A percentile compares a stretch with the other conserved stretches of the same genome.
Conservation (phyloP, 2,797 vertebrate genomes). For the Sebastes minor region DNA sequence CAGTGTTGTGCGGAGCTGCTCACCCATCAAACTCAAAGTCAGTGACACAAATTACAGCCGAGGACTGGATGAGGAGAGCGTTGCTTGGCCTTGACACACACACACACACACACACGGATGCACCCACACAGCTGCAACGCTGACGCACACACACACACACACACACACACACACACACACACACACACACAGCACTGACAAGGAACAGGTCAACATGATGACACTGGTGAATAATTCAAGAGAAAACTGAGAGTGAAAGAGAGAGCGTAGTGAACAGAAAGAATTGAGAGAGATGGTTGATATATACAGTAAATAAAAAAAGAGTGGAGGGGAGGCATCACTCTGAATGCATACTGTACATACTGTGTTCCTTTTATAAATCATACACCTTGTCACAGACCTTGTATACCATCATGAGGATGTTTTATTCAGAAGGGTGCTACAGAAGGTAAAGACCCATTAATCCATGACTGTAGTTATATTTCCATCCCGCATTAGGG, state of each 20-base stretch:
- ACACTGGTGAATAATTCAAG: slow-evolving; percentile 87
- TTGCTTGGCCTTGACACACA: slow-evolving; percentile 71
- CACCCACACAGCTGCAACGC: slow-evolving; percentile 48
- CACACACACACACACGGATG: slow-evolving; percentile 48
- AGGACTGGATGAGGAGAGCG: slow-evolving; percentile 80
- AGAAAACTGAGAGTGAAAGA: slow-evolving; percentile 75
- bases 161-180: slow-evolving; percentile 22
- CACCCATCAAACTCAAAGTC: slow-evolving; percentile 86
- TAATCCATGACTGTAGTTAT: slow-evolving; percentile 32
- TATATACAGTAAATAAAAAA: slow-evolving; percentile 76
- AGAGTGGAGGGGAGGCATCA: slow-evolving; percentile 27
- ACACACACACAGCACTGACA: slow-evolving; percentile 76
- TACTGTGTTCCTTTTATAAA: slow-evolving; percentile 47
- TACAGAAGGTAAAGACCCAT: slow-evolving; percentile 40
- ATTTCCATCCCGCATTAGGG: not conserved
- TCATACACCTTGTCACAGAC: slow-evolving; percentile 55
- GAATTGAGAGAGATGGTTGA: slow-evolving; percentile 66
- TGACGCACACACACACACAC: too few species aligned
- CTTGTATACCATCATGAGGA: slow-evolving; percentile 25
- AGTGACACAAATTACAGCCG: slow-evolving; percentile 87
- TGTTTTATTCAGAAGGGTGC: slow-evolving; percentile 49
- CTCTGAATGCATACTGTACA: slow-evolving; percentile 37
- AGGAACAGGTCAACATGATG: slow-evolving; percentile 85
- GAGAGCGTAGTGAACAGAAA: slow-evolving; percentile 58
- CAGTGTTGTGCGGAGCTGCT: slow-evolving; percentile 79